Percentiles rank a stretch among this genome's conserved stretches.
These are phyloP conservation scores for Monomorium pharaonis DNA, from an alignment of 1,140 invertebrate genomes.

Conservation along the genomic window DNA sequence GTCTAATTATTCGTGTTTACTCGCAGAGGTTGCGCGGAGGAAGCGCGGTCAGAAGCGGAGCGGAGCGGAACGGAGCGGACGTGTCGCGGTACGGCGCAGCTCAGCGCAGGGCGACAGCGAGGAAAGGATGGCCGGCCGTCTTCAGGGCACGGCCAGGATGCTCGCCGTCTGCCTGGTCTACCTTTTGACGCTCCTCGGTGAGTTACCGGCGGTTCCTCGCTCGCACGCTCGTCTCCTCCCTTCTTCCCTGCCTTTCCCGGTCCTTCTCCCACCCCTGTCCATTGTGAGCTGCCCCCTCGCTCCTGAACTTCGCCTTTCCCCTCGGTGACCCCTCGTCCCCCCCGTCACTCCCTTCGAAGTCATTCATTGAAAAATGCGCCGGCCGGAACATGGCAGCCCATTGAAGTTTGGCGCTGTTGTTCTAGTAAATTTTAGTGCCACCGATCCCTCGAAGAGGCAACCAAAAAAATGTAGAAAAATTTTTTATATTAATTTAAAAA, in stretches of 20 bases:
- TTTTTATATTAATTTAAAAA: too few relatives aligned
- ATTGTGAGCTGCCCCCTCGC: constrained; percentile 23
- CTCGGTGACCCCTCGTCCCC: neutral
- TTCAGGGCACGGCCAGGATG: constrained; percentile 80
- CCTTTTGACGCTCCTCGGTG: constrained; percentile 80
- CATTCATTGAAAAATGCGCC: constrained; percentile 55
- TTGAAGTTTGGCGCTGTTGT: neutral
- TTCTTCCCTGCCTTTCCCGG: constrained; percentile 50
- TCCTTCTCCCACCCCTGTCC: constrained; percentile 26
- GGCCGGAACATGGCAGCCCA: constrained; percentile 1
- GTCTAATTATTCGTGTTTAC: constrained; percentile 82
- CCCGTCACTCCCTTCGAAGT: neutral
- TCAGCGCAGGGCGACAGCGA: constrained; percentile 70
- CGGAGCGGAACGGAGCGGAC: constrained; percentile 14
- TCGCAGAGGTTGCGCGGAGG: constrained; percentile 74
- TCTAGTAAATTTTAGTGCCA: neutral
- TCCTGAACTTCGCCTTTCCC: neutral
- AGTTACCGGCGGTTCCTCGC: constrained; percentile 72
- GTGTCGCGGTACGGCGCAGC: constrained; percentile 52
- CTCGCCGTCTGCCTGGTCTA: constrained; percentile 81
- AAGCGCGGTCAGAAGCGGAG: constrained; percentile 35
- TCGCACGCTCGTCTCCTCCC: neutral
- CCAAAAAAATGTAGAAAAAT: neutral
- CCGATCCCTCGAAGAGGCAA: neutral
- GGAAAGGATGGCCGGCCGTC: constrained; percentile 57